phyloP scores from a whole-genome alignment of 2,888 invertebrate genomes.

The Yponomeuta sedellus region DNA sequence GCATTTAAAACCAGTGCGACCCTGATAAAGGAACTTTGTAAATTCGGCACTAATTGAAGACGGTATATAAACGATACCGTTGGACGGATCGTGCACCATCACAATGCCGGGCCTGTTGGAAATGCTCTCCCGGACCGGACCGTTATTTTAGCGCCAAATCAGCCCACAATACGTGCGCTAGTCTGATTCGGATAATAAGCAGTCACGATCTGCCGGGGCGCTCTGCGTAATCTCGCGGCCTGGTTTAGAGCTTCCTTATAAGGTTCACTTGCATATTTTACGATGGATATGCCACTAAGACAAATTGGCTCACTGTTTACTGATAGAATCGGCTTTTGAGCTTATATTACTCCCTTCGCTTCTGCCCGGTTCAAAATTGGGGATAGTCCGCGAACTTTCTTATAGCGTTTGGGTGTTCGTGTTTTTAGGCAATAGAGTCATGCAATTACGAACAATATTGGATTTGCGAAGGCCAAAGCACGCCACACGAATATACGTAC shows the following conservation, averaged over 20 bases:
- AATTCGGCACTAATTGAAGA: constrained; percentile 56
- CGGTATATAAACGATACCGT: constrained; percentile 55
- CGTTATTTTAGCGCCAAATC: constrained; percentile 70
- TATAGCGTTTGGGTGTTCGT: no score
- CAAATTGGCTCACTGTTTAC: constrained; percentile 23
- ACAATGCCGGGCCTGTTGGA: constrained; percentile 28
- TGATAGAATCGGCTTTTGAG: constrained; percentile 15
- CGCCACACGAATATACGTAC: no score
- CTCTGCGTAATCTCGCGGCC: constrained; percentile 57
- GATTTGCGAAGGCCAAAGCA: no score
- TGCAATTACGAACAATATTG: no score
- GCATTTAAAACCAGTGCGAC: constrained; percentile 4
- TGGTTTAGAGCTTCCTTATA: constrained; percentile 64
- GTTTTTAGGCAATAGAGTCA: no score
- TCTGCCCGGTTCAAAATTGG: no score
- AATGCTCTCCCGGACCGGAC: constrained; percentile 25
- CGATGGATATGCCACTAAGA: constrained; percentile 34
- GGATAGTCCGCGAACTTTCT: no score
- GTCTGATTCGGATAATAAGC: constrained; percentile 69
- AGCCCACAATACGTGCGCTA: constrained; percentile 64
- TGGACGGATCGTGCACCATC: constrained; percentile 50
- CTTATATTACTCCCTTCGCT: not conserved
- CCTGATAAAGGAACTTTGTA: constrained; percentile 19
- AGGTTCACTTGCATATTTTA: constrained; percentile 53
- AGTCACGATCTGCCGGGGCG: constrained; percentile 66